Evolutionary conservation across 2,797 vertebrate genomes (phyloP), one percentile per base, ranked within the genome.

Genomic region (Antennarius maculatus): DNA sequence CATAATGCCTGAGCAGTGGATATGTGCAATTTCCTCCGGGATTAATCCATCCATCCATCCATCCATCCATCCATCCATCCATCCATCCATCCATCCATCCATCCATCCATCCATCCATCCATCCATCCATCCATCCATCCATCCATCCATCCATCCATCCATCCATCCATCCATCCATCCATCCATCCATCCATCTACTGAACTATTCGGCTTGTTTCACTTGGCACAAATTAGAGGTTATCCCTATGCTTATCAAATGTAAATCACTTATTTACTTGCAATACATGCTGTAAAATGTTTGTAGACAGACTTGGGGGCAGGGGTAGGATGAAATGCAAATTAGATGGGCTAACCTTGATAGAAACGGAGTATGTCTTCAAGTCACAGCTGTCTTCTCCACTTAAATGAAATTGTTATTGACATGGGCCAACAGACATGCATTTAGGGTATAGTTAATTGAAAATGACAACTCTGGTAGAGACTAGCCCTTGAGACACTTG

Each of bases 361-460:
- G 67, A 74, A 78, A 81, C 59, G 45, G 74, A 85, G 71, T 74
- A 61, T 66, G 64, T 84, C 72, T 77, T 66, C 27, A 76, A 76
- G 76, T 76, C 80, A 29, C 79, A 84, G 83, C 82, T 83, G 80
- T 79, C 69, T 73, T 64, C 54, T 74, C 77, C 53, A 64, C 77
- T 77, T 78, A 51, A 73, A 77, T 71, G 42, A 76, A 81, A 86
- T 74, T 51, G 69, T 84, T 92, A 90, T 90, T 92, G 91, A 92
- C 86, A 77, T 53, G 69, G 76, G 72, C 79, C 80, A 81, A 71
- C 60, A 63, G 82, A 80, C 76, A 67, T 69, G 71, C 48, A 37
- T 82, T 82, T 69, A 69, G 73, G 78, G 63, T 70, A 63, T 37
- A 50, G 71, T 86, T 91, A 93, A 93, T 92, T 91, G 86, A 89